Evolutionary conservation across 2,113 vertebrate species (phyloP), one percentile per base, ranked within the genome.

Genomic region (Climacteris rufus): DNA sequence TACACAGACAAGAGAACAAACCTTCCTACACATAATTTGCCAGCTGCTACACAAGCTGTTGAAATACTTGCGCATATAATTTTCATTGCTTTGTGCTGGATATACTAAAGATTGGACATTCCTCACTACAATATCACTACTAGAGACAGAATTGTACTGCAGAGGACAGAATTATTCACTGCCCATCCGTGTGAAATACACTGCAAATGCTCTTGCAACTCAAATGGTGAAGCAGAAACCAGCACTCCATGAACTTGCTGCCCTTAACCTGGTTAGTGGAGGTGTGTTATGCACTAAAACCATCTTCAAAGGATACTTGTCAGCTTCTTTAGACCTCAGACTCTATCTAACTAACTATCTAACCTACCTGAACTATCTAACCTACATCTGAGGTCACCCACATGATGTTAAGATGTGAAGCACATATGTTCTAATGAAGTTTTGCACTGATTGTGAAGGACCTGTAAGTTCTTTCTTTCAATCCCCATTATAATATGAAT

Each of bases 31-130:
- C 72, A 78, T 52, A 15, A 52, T 83, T 74, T 94, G 33, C 77
- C 94, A 91, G 76, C 83, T 95, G 94, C 83, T 92, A 31, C 40
- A 70, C 91, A 92, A 94, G 83, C 94, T 96, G 91, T 59, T 90
- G 31, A 92, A 91, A 89, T 83, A 80, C 65, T 95, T 78, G 42
- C 0, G 0, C 40, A 35, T 63, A 60, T 47, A 3, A 59, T 90
- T 89, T 87, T 87, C 47, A 81, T 53, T 82, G 56, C 56, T 74
- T 42, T 47, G 16, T 47, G 63, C 28, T 88, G 52, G 33, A 25
- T 53, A 28, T 53, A 28, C n/a, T 76, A 33, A 93, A 78, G 30
- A 24, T 27, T 93, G 69, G 54, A 35, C 50, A 35, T 59, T 77
- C 33, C 47, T 86, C 63, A 56, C 59, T 52, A 72, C 6, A 74